A percentile compares a stretch with the other conserved stretches of the same genome.
Evolutionary conservation across 2,113 vertebrate genomes (phyloP).

Genomic region (human): GRCh38 chr18:66866001-66866500

Average conservation of each 20-base stretch:
- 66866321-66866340: too few species aligned
- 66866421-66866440: too few species aligned
- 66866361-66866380: too few species aligned
- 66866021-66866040: neutral
- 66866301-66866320: too few species aligned
- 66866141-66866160: neutral
- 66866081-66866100: neutral
- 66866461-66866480: too few species aligned
- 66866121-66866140: neutral
- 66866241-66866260: neutral
- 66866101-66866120: neutral
- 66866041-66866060: neutral
- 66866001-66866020: neutral
- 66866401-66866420: too few species aligned
- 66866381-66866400: too few species aligned
- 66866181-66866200: neutral
- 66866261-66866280: neutral
- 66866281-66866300: neutral
- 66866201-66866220: neutral
- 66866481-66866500: too few species aligned
- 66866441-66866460: too few species aligned
- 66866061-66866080: neutral
- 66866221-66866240: neutral
- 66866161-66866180: neutral
- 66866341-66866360: too few species aligned